Conservation (phyloP, 2,113 vertebrate species). For the Oreocharis arfaki region DNA sequence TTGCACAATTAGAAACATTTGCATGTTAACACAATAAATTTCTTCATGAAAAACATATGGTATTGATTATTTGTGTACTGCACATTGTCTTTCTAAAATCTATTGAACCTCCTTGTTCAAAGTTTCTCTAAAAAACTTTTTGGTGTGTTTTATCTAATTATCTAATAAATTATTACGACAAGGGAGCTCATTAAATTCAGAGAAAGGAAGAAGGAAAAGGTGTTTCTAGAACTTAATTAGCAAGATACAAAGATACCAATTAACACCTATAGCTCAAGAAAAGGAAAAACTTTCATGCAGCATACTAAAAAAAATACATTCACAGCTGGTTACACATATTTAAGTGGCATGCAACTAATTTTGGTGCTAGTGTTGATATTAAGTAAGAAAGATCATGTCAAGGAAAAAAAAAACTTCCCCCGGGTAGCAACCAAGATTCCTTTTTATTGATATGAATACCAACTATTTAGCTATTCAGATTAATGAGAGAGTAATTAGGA, state of each 20-base stretch:
- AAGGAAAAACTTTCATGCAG: conserved; percentile 37
- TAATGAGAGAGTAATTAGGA: conserved; percentile 21
- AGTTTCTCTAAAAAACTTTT: conserved; percentile 46
- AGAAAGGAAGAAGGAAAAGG: conserved; percentile 72
- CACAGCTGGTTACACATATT: conserved; percentile 73
- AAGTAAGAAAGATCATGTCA: conserved; percentile 29
- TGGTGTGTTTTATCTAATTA: conserved; percentile 71
- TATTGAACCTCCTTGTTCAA: not conserved
- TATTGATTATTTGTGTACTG: not conserved
- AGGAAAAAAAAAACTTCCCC: not conserved
- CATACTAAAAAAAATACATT: conserved; percentile 67
- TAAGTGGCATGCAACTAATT: conserved; percentile 57
- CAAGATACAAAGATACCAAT: conserved; percentile 82
- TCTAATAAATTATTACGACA: conserved; percentile 75
- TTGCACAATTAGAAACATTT: not conserved
- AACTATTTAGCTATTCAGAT: conserved; percentile 36
- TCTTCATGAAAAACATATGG: not conserved
- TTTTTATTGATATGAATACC: not conserved
- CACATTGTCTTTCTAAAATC: conserved; percentile 5
- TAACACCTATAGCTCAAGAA: conserved; percentile 78
- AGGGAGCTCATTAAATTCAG: conserved; percentile 77
- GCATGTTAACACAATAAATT: not conserved
- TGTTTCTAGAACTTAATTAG: conserved; percentile 82
- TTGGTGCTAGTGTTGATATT: conserved; percentile 55
- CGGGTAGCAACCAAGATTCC: not conserved